A percentile compares a stretch with the other conserved stretches of the same genome.
Conservation (phyloP, 2,113 vertebrate species). For the Alectura lathami region DNA sequence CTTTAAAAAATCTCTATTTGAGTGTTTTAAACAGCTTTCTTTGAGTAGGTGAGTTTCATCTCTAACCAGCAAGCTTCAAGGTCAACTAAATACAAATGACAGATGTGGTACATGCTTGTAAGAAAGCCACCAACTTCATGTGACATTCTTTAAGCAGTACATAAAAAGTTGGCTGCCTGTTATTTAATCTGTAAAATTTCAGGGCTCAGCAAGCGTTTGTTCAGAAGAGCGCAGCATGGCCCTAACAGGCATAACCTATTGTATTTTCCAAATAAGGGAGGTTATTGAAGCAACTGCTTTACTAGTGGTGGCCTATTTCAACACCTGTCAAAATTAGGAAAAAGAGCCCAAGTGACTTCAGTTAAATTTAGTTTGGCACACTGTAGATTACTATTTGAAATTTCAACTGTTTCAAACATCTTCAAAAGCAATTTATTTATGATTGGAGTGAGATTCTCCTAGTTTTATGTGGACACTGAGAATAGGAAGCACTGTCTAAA, state of each 20-base stretch:
- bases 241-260: background rate
- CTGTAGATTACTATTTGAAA: background rate
- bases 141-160: background rate
- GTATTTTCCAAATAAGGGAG: background rate
- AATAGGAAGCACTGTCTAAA: background rate
- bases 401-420: background rate
- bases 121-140: background rate
- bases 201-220: background rate
- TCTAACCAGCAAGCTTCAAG: constrained; percentile 71
- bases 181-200: background rate
- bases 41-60: constrained; percentile 60
- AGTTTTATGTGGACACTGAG: background rate
- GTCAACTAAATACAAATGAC: constrained; percentile 68
- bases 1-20: constrained; percentile 47
- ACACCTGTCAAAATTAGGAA: background rate
- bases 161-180: background rate
- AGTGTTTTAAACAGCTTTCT: constrained; percentile 69
- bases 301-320: background rate
- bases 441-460: background rate
- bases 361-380: background rate
- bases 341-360: background rate
- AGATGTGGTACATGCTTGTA: background rate
- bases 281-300: background rate
- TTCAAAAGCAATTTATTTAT: background rate
- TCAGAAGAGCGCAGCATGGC: background rate